Evolutionary conservation across 2,888 invertebrate genomes (phyloP), one percentile per base, ranked within the genome.

Genomic region (Leptothorax acervorum): DNA sequence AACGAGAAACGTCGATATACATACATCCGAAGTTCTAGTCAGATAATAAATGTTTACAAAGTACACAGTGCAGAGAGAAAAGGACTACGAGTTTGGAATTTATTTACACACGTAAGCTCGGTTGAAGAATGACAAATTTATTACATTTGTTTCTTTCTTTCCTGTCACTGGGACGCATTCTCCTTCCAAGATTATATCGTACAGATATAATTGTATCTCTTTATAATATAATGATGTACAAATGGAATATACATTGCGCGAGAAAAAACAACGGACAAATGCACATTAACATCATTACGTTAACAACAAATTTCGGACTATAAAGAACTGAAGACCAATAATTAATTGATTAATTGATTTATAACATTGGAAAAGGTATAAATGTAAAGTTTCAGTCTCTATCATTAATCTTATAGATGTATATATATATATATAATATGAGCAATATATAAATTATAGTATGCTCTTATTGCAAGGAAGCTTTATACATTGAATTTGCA

Each of bases 11-110:
- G 65, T 76, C 84, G 82, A 89, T 89, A 84, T 73, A 48, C 42
- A 23, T 45, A 51, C 35, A 73, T 86, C 86, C 84, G 60, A 85
- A 86, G 89, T 88, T 88, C 88, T 88, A 88, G 88, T 88, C 88
- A 88, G 70, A 66, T 83, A 81, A 85, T 70, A 62, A 73, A 70
- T 62, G 74, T 70, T 65, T 82, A 71, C 60, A 78, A 68, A 55
- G 31, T 71, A 60, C 28, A 60, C 39, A 15, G 53, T 23, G 31
- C 66, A 68, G 48, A 45, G 53, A 53, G 39, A 73, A 55, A 57
- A 42, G 35, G n/a, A 70, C 18, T 48, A 71, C 1, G 48, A 57
- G 71, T 79, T 71, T 71, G 39, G 18, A 60, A 71, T 60, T 79
- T 79, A 71, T 73, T 71, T 79, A 60, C 12, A 35, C 8, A 35